Percentiles rank a stretch among this genome's conserved stretches.
These are phyloP conservation scores for Pogonocichla stellata DNA, from an alignment of 2,113 vertebrate genomes.

Conservation along the genomic window DNA sequence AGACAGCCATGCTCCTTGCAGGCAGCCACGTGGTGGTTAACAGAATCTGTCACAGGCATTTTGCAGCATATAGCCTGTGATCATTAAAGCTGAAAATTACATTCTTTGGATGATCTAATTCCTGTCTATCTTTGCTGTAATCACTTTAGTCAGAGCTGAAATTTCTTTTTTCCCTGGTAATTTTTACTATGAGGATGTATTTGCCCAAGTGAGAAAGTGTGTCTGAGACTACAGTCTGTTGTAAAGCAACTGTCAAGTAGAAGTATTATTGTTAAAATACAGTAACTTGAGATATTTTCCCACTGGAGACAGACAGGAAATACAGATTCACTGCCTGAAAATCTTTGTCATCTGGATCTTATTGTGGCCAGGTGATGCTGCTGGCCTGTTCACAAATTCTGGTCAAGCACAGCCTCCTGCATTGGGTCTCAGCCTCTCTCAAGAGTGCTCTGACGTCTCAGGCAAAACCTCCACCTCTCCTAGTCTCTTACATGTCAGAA, in stretches of 20 bases:
- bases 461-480: neutral
- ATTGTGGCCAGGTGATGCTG: neutral
- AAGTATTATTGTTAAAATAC: neutral
- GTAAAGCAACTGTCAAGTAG: neutral
- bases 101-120: neutral
- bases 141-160: neutral
- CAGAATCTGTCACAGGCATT: neutral
- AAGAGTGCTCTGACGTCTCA: neutral
- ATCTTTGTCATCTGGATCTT: neutral
- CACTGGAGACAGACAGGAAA: neutral
- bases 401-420: neutral
- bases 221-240: neutral
- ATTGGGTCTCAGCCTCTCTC: neutral
- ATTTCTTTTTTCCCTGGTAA: neutral
- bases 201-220: neutral
- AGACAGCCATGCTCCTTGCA: neutral
- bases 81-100: neutral
- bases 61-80: neutral
- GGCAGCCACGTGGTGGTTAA: neutral
- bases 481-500: conserved; percentile 13
- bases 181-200: neutral
- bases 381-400: neutral
- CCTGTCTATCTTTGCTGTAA: neutral
- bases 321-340: neutral
- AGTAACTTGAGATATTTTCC: neutral